A percentile compares a stretch with the other conserved stretches of the same genome.
Evolutionary conservation across 1,140 invertebrate genomes (phyloP).

Genomic region (Scaptomyza montana): DNA sequence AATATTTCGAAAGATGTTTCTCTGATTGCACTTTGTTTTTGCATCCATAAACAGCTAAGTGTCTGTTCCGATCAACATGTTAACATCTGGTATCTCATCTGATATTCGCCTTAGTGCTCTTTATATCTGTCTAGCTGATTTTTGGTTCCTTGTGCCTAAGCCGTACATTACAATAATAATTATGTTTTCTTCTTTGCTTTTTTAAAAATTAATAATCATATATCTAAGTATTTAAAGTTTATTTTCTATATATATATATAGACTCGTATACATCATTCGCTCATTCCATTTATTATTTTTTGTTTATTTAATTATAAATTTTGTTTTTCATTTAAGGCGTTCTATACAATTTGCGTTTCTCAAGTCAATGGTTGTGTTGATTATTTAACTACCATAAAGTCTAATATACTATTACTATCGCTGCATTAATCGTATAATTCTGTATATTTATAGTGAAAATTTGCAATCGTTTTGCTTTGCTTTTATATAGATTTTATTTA

Average conservation of each 20-base stretch:
- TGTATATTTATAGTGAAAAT: conserved; percentile 66
- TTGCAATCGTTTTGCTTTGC: conserved; percentile 35
- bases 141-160: conserved; percentile 76
- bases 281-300: conserved; percentile 49
- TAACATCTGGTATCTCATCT: conserved; percentile 12
- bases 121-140: conserved; percentile 7
- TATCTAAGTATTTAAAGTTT: conserved; percentile 67
- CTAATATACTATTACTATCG: conserved; percentile 75
- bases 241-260: conserved; percentile 62
- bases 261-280: conserved; percentile 75
- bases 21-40: background rate
- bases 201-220: conserved; percentile 69
- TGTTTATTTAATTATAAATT: background rate
- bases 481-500: conserved; percentile 33
- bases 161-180: conserved; percentile 46
- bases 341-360: conserved; percentile 80
- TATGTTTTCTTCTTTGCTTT: conserved; percentile 10
- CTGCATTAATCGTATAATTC: conserved; percentile 74
- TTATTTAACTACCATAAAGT: conserved; percentile 76
- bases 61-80: conserved; percentile 17
- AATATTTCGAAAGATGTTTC: background rate
- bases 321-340: conserved; percentile 63
- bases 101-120: conserved; percentile 14
- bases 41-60: background rate
- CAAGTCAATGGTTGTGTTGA: conserved; percentile 71